Base-by-base conservation (phyloP, 2,888 invertebrate genomes). In the Phragmatobia fuliginosa region DNA sequence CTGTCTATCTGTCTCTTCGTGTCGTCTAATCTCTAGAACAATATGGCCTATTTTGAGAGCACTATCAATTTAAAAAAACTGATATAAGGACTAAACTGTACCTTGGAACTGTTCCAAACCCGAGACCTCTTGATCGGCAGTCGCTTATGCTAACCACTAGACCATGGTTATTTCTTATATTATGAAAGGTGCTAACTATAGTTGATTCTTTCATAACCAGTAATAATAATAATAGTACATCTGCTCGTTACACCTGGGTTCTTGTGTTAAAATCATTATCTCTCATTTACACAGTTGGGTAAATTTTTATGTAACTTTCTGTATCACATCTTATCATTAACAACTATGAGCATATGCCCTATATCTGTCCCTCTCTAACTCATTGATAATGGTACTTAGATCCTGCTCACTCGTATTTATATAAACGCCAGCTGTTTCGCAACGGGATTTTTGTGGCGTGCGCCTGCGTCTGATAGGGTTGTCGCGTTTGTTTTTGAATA, bases 361-460 rank as follows among this genome's bases (percentile, higher is more conserved):
- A 56, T 78, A n/a, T n/a, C 74, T 62, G 25, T 78, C 79, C 79
- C 80, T 16, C 41, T 85, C 78, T 72, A 18, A 60, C 83, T 21
- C 7, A 18, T 45, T 56, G 65, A 49, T 59, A 11, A 49, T 16
- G 21, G 33, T 65, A 68, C 31, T 63, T 62, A 74, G 74, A 21
- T 89, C 86, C 82, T 85, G 63, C 69, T 90, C 83, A 25, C 71
- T 68, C 87, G 70, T 84, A 84, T 88, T 38, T 38, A 84, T 84
- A 88, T 82, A 84, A 86, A 87, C 87, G 86, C 28, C 93, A 93
- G 93, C 92, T 93, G 93, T 92, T 92, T 87, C 85, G 89, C 87
- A 93, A 93, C 92, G 92, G 93, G 90, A 92, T 87, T 80, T 75
- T 65, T 64, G 74, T 80, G 79, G 87, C 85, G 81, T 89, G 89